These are phyloP conservation scores for Odontophorus gujanensis DNA, from an alignment of 2,113 vertebrate species.

Conservation along the genomic window DNA sequence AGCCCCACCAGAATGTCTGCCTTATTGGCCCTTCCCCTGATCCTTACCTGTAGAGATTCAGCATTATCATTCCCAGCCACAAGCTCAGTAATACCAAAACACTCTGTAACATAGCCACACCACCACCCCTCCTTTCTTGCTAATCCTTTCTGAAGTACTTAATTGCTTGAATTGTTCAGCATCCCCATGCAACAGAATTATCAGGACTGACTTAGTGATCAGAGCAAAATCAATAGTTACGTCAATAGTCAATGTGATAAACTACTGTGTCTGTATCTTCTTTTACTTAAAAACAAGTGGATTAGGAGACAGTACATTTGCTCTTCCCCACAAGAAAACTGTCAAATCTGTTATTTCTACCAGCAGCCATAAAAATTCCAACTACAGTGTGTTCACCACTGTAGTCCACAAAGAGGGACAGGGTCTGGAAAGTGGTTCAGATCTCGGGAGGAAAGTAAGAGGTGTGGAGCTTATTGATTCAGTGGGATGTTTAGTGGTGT, in stretches of 20 bases:
- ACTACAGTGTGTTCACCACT: neutral
- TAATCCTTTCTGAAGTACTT: no score
- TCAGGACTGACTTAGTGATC: rapidly evolving
- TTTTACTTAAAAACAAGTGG: neutral
- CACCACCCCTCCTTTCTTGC: no score
- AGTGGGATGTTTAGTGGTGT: rapidly evolving
- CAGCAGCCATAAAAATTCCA: neutral
- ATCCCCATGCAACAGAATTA: neutral
- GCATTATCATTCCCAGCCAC: no score
- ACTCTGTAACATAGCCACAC: no score
- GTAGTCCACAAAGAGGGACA: neutral
- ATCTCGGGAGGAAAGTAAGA: neutral
- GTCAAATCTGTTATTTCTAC: neutral
- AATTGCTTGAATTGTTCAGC: neutral
- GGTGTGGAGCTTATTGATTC: neutral
- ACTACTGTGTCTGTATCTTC: neutral
- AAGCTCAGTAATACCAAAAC: no score
- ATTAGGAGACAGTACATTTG: neutral
- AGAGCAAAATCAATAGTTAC: neutral
- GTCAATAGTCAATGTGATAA: neutral
- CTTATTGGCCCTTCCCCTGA: no score
- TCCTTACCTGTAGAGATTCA: no score
- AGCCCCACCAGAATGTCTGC: no score
- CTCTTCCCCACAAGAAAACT: neutral
- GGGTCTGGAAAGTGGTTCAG: neutral